Evolutionary conservation across 2,888 invertebrate genomes (phyloP).

Genomic region (Cantharis rustica): DNA sequence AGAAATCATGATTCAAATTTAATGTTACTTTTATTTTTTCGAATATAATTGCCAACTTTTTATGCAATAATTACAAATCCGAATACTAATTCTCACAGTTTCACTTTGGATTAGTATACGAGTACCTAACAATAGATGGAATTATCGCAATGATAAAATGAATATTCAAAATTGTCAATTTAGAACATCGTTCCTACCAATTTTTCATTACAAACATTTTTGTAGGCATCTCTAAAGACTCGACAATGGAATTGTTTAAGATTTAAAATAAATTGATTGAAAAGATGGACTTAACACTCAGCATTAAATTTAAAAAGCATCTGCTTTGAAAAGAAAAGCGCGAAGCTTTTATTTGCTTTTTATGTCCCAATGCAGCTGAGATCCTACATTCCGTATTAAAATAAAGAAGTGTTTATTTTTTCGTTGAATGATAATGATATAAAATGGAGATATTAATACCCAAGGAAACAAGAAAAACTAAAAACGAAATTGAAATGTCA

Average conservation of each 20-base stretch:
- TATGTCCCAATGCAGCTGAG: not conserved
- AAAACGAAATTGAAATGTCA: not conserved
- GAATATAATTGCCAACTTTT: not conserved
- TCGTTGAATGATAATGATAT: not conserved
- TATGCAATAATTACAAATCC: not conserved
- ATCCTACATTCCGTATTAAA: not conserved
- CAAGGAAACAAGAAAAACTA: not conserved
- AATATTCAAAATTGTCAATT: not conserved
- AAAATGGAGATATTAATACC: not conserved
- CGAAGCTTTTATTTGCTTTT: not conserved
- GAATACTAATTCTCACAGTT: not conserved
- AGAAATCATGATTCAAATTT: not conserved
- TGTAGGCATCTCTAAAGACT: not conserved
- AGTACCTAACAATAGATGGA: not conserved
- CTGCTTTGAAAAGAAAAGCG: not conserved
- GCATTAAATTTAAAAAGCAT: not conserved
- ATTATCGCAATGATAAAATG: not conserved
- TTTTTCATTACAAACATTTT: not conserved
- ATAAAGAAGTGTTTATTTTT: not conserved
- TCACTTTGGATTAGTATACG: not conserved
- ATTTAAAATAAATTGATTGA: not conserved
- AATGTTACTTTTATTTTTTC: not conserved
- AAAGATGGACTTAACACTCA: not conserved
- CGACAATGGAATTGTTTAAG: not conserved
- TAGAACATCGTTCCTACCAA: not conserved